Evolutionary conservation across 2,113 vertebrate species (phyloP), one percentile per base, ranked within the genome.

Genomic region (Mixornis gularis): DNA sequence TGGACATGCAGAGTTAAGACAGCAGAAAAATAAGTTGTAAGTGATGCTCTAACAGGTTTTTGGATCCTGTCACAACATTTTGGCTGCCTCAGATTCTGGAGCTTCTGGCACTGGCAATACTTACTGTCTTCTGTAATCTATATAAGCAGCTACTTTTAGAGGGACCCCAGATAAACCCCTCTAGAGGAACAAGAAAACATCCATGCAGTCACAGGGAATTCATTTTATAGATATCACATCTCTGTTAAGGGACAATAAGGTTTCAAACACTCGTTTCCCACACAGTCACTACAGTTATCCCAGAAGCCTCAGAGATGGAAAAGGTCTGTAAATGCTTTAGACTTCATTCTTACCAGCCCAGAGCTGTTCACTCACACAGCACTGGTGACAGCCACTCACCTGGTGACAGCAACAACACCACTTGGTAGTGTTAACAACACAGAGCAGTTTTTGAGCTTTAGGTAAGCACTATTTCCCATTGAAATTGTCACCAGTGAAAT

Each of bases 251-350:
- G 10, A 58, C n/a, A 73, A 32, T 8, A 60, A 90, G 20, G 55
- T 27, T 85, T 80, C 59, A 46, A 66, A 29, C 21, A 27, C 27
- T 53, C 5, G 2, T 40, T 59, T 41, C 40, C 16, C 34, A 49
- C 10, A 41, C 0, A 0, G 27, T 59, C 44, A 48, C 10, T 24
- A 34, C 1, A 1, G 18, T 46, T 59, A 70, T 40, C 48, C 43
- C 1, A 59, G 40, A 85, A 74, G 27, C 46, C n/a, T 71, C 64
- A 53, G 83, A 92, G 41, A 46, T 4, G 18, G 55, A 90, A 70
- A 79, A 56, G 22, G 62, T 7, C 46, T 24, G 6, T 19, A 56
- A 30, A 22, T 53, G 17, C 38, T 86, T 78, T 34, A 63, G 14
- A 58, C 17, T 58, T 79, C 20, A 27, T 17, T 26, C 17, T 43